These are phyloP conservation scores for Cynocephalus volans DNA, from an alignment of 2,113 vertebrate species.

Conservation along the genomic window DNA sequence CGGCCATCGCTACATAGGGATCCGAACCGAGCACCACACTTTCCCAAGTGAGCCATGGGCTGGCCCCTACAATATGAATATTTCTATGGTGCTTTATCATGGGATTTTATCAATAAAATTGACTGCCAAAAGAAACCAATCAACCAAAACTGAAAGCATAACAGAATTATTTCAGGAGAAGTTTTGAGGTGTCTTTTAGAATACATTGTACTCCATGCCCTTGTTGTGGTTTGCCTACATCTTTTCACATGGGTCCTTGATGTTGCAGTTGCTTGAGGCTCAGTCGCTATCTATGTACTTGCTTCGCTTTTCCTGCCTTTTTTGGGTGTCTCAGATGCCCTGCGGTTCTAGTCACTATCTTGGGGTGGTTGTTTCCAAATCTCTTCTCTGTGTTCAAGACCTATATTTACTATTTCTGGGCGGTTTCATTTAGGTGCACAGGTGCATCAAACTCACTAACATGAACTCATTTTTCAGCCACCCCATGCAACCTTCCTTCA, in stretches of 20 bases:
- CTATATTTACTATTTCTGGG: neutral
- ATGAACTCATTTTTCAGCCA: constrained; percentile 3
- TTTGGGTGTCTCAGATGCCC: neutral
- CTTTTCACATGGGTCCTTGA: neutral
- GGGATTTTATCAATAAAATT: constrained; percentile 45
- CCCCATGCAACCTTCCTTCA: neutral
- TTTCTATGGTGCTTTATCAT: neutral
- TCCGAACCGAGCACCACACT: too few species aligned
- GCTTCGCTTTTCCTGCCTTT: neutral
- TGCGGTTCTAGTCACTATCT: neutral
- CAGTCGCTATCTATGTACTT: neutral
- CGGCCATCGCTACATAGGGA: too few species aligned
- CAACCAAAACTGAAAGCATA: neutral
- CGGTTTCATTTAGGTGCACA: neutral
- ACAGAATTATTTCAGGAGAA: neutral
- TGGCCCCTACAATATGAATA: too few species aligned
- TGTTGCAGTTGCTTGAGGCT: neutral
- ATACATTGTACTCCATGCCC: neutral
- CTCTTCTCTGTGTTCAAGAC: neutral
- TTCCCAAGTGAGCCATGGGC: too few species aligned
- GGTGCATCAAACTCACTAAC: neutral
- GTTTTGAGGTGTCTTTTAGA: constrained; percentile 1
- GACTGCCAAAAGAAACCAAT: constrained; percentile 19
- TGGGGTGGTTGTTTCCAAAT: constrained; percentile 32
- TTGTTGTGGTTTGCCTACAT: neutral